Percentiles rank a stretch among this genome's conserved stretches.
Evolutionary conservation across 2,888 invertebrate species (phyloP).

Genomic region (Zaprionus bogoriensis): DNA sequence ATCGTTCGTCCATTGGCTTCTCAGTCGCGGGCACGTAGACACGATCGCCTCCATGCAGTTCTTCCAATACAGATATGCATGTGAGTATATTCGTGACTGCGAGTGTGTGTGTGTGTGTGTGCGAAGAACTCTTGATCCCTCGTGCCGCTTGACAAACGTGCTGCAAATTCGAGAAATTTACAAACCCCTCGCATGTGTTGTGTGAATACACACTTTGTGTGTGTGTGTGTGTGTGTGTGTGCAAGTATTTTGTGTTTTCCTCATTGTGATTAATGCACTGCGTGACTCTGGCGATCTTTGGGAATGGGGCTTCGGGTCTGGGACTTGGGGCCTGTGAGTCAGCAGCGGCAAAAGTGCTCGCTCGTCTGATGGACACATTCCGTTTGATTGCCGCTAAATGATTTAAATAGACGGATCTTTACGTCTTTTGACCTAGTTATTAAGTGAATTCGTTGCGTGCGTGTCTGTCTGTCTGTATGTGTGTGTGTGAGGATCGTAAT

Average conservation of each 20-base stretch:
- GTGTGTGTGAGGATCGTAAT: background rate
- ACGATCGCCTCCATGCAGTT: conserved; percentile 47
- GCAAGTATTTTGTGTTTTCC: conserved; percentile 27
- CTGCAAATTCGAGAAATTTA: conserved; percentile 58
- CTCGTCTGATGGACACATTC: conserved; percentile 25
- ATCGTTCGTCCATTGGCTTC: conserved; percentile 64
- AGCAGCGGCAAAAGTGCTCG: too few relatives aligned
- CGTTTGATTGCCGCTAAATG: conserved; percentile 68
- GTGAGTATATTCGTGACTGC: background rate
- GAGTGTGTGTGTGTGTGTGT: background rate
- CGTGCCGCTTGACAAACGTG: conserved; percentile 59
- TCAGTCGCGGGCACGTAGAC: conserved; percentile 65
- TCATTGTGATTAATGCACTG: conserved; percentile 59
- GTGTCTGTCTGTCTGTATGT: background rate
- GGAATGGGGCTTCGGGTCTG: too few relatives aligned
- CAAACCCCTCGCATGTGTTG: too few relatives aligned
- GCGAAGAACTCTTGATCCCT: conserved; percentile 18
- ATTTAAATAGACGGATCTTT: conserved; percentile 59
- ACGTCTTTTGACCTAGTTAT: conserved; percentile 64
- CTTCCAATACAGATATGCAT: conserved; percentile 1
- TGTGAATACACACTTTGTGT: background rate
- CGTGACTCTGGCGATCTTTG: conserved; percentile 17
- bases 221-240: background rate
- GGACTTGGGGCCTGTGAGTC: conserved; percentile 30
- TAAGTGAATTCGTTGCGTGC: conserved; percentile 16